A percentile compares a stretch with the other conserved stretches of the same genome.
phyloP scores from a whole-genome alignment of 1,140 invertebrate genomes.

The Pemphigus obesinymphae region DNA sequence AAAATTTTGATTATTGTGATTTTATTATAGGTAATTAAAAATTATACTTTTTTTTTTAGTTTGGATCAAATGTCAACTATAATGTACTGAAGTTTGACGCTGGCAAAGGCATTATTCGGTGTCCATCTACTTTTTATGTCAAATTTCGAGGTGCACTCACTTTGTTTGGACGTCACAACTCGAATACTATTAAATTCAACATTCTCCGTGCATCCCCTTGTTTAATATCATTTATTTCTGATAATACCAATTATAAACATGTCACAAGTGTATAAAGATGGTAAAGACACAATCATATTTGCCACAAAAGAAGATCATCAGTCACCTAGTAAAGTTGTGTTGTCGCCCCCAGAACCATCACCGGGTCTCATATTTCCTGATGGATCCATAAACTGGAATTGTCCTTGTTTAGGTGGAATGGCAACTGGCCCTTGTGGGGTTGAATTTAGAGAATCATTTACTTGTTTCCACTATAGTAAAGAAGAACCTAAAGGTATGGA shows the following conservation, averaged over 20 bases:
- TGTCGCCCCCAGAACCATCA: slow-evolving; percentile 67
- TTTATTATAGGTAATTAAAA: too few relatives aligned
- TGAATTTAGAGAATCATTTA: slow-evolving; percentile 88
- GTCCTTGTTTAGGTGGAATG: slow-evolving; percentile 93
- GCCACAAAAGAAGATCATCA: slow-evolving; percentile 74
- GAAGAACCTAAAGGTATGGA: slow-evolving; percentile 63
- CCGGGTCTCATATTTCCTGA: slow-evolving; percentile 77
- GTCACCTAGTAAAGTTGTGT: slow-evolving; percentile 63
- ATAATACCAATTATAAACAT: slow-evolving; percentile 52
- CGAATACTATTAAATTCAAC: slow-evolving; percentile 54
- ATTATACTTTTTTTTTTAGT: slow-evolving; percentile 45
- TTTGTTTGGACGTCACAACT: slow-evolving; percentile 55
- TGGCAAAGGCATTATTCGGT: slow-evolving; percentile 56
- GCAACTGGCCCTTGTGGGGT: slow-evolving; percentile 90
- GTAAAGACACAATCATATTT: slow-evolving; percentile 82
- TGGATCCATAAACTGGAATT: slow-evolving; percentile 95
- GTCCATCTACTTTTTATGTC: slow-evolving; percentile 55
- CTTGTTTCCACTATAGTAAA: slow-evolving; percentile 85
- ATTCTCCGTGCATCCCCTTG: slow-evolving; percentile 56
- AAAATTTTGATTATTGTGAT: too few relatives aligned
- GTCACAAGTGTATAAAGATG: slow-evolving; percentile 54
- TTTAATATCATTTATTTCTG: slow-evolving; percentile 49
- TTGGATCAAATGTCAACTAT: slow-evolving; percentile 55
- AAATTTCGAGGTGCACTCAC: slow-evolving; percentile 58
- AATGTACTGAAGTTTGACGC: slow-evolving; percentile 59